Conservation (phyloP, 2,888 invertebrate genomes). For the Dasypogon diadema region DNA sequence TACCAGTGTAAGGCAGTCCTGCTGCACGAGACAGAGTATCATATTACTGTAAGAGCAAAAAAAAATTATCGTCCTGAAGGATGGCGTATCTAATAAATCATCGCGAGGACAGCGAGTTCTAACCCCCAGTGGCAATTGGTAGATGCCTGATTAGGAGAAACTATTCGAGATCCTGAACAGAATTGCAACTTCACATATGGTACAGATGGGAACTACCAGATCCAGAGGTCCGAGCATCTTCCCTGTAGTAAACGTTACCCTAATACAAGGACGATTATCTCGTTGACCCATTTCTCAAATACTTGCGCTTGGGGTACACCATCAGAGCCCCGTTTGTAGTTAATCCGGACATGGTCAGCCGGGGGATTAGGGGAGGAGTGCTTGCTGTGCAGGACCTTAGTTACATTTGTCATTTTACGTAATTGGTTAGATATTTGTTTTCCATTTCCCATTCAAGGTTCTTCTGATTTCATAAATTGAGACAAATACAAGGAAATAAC, state of each 20-base stretch:
- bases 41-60: constrained; percentile 4
- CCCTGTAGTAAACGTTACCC: background rate
- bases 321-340: background rate
- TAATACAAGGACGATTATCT: constrained; percentile 5
- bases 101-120: constrained; percentile 11
- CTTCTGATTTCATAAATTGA: constrained; percentile 29
- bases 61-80: constrained; percentile 8
- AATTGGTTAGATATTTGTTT: constrained; percentile 29
- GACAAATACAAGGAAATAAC: background rate
- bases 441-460: constrained; percentile 28
- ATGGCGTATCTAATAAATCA: constrained; percentile 28
- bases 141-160: constrained; percentile 16
- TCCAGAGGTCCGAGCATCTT: background rate
- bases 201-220: constrained; percentile 17
- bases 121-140: constrained; percentile 1
- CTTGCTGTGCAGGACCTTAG: background rate
- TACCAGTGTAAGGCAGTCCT: background rate
- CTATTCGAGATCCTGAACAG: background rate
- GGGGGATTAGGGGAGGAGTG: background rate
- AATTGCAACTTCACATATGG: constrained; percentile 13
- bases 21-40: background rate
- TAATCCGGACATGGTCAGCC: background rate
- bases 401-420: constrained; percentile 37
- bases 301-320: background rate
- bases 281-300: constrained; percentile 19